phyloP scores from a whole-genome alignment of 2,888 invertebrate species.

The Euplexia lucipara region DNA sequence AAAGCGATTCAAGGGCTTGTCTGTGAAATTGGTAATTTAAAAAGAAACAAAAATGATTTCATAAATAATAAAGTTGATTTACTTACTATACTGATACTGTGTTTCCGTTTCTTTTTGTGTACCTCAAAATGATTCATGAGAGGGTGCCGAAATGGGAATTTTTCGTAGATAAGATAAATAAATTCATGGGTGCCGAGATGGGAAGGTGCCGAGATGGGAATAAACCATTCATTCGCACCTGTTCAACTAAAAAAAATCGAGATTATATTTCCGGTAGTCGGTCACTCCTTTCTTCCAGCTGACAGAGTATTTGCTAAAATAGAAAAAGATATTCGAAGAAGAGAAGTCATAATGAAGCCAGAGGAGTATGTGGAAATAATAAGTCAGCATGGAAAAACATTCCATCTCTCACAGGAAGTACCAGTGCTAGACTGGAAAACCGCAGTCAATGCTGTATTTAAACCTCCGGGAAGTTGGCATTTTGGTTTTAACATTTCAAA shows the following conservation, averaged over 20 bases:
- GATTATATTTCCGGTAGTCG: constrained; percentile 24
- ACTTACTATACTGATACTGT: no score
- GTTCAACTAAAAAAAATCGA: constrained; percentile 12
- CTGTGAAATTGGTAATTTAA: no score
- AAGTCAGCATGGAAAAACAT: constrained; percentile 4
- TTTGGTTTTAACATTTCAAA: not conserved
- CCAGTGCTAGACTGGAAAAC: constrained; percentile 1
- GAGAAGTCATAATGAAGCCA: constrained; percentile 19
- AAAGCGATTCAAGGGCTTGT: no score
- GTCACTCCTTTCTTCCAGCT: constrained; percentile 19
- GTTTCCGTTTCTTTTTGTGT: no score
- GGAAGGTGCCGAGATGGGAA: no score
- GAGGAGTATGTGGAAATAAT: constrained; percentile 15
- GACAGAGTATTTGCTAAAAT: constrained; percentile 27
- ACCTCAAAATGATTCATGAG: no score
- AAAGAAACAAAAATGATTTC: no score
- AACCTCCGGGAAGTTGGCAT: not conserved
- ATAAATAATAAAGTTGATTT: no score
- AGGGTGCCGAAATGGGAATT: no score
- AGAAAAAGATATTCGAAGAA: constrained; percentile 14
- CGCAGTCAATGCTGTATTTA: not conserved
- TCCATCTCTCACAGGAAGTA: constrained; percentile 2
- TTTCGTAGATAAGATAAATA: no score
- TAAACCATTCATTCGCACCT: no score
- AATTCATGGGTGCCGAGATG: no score